phyloP scores from a whole-genome alignment of 1,140 invertebrate genomes.

The Brevipalpus yothersi region DNA sequence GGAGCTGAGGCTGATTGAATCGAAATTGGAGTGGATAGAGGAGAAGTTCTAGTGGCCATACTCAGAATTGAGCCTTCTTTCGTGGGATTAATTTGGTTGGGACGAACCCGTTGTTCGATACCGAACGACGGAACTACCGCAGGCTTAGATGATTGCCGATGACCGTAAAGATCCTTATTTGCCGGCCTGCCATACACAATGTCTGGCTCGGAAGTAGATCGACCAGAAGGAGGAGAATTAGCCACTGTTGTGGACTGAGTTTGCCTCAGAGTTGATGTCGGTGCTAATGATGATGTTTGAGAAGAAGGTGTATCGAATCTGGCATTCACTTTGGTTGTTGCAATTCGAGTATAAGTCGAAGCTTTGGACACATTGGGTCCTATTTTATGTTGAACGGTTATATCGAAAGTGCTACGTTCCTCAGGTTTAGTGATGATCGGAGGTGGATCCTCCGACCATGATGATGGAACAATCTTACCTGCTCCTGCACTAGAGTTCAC shows the following conservation, averaged over 20 bases:
- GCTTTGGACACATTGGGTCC: slow-evolving; percentile 6
- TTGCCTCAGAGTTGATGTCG: background rate
- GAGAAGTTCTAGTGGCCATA: background rate
- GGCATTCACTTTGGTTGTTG: background rate
- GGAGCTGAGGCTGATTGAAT: background rate
- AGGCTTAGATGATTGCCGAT: background rate
- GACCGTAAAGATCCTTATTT: background rate
- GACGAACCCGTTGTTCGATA: too few relatives aligned
- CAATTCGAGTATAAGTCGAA: background rate
- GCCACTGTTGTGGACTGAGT: background rate
- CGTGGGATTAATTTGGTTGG: too few relatives aligned
- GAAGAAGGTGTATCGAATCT: slow-evolving; percentile 5
- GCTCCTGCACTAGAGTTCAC: background rate
- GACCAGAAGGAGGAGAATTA: background rate
- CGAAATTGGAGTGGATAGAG: background rate
- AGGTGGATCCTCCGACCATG: slow-evolving; percentile 8
- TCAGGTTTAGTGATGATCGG: slow-evolving; percentile 12
- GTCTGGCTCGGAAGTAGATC: slow-evolving; percentile 2
- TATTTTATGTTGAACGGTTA: slow-evolving; percentile 13
- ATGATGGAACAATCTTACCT: background rate
- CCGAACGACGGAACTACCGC: background rate
- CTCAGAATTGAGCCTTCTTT: background rate
- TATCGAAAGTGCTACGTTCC: slow-evolving; percentile 12
- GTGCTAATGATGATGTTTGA: background rate
- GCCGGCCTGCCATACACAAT: slow-evolving; percentile 13